These are phyloP conservation scores for Stenotaenia linearis DNA, from an alignment of 2,888 invertebrate genomes.

Conservation along the genomic window DNA sequence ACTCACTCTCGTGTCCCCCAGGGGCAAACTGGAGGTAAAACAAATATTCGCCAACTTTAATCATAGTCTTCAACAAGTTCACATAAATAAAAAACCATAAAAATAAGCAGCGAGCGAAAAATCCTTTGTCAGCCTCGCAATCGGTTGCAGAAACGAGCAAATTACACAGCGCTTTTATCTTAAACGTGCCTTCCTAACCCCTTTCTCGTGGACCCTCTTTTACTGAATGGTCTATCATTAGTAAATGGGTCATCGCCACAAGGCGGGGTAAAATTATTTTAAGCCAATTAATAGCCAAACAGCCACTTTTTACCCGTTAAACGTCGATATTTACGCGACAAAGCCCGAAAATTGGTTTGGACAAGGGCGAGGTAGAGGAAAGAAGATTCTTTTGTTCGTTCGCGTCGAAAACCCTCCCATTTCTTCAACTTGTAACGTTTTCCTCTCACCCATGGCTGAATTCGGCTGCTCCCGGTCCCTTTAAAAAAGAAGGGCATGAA, in stretches of 20 bases:
- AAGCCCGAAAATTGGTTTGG: background rate
- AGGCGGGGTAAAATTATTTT: background rate
- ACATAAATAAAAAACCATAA: slow-evolving; percentile 13
- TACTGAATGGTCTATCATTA: background rate
- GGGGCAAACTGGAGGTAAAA: background rate
- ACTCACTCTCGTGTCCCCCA: background rate
- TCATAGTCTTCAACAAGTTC: background rate
- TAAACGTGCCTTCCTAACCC: background rate
- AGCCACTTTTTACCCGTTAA: background rate
- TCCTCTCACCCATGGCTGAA: background rate
- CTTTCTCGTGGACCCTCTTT: background rate
- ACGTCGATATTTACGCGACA: background rate
- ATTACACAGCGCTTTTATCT: background rate
- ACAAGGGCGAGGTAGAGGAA: background rate
- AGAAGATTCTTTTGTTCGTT: background rate
- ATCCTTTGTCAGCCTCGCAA: background rate
- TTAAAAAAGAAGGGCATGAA: slow-evolving; percentile 10
- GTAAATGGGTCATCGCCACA: background rate
- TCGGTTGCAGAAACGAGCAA: background rate
- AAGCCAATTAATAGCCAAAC: background rate
- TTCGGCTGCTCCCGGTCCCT: background rate
- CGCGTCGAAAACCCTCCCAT: background rate
- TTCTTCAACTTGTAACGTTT: background rate
- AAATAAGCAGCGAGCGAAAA: background rate
- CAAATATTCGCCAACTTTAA: slow-evolving; percentile 17